Base-by-base conservation (phyloP, 2,113 vertebrate genomes). In the Labeo rohita region DNA sequence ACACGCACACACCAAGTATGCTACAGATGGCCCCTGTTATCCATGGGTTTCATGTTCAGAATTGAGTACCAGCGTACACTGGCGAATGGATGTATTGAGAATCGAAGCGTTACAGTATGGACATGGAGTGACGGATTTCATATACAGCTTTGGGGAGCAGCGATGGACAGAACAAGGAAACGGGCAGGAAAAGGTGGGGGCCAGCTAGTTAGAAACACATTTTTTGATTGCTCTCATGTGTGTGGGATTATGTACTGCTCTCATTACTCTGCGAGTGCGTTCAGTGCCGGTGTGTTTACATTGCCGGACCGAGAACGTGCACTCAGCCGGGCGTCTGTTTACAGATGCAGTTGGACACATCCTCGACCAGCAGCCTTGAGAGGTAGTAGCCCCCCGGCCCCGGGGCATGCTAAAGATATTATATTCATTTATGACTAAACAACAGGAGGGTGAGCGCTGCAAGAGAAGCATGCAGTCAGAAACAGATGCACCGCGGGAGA, bases 381-480 rank as follows among this genome's bases (percentile, higher is more conserved):
- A 74, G 83, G 87, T 72, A 47, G 89, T 56, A 72, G 89, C 72
- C 86, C 70, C 73, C 84, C 9, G 80, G 87, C 73, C 74, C 85
- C 52, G 10, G 84, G 86, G 87, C 86, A 92, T 94, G 93, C 89
- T 93, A 92, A 95, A 94, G 87, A 89, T 90, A 94, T 94, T 93
- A 95, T 78, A 70, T 80, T 90, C 87, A 76, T 94, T 94, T 92
- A 93, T 47, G 89, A 92, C 90, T 73, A 47, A 89, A 87, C 90
- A 90, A 90, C 91, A 61, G 92, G 89, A 90, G 92, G 90, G 85
- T 88, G 90, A 92, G 89, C 73, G 36, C 47, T 75, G 34, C 23
- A 84, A 34, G 68, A 80, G 70, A 89, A 90, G 91, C 86, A 89
- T 89, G 86, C 89, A 86, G 70, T 77, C 88, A 90, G 90, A 80